A percentile compares a stretch with the other conserved stretches of the same genome.
phyloP scores from a whole-genome alignment of 1,140 invertebrate genomes.

The Battus philenor region DNA sequence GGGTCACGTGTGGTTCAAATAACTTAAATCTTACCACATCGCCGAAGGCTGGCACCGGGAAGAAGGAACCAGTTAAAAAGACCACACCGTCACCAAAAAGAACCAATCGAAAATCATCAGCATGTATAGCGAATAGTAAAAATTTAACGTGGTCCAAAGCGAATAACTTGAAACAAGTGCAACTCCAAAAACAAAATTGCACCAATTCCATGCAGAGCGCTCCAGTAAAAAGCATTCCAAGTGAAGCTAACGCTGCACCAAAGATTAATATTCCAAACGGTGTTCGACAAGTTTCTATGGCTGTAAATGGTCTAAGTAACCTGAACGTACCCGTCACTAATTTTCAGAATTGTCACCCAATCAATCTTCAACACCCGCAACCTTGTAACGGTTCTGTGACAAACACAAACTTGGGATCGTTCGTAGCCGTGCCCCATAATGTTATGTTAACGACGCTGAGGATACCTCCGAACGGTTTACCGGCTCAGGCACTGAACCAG shows the following conservation, averaged over 20 bases:
- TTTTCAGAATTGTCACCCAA: slow-evolving; percentile 61
- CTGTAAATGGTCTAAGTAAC: slow-evolving; percentile 46
- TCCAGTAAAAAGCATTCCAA: slow-evolving; percentile 30
- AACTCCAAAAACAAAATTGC: slow-evolving; percentile 64
- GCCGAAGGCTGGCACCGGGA: slow-evolving; percentile 33
- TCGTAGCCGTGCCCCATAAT: slow-evolving; percentile 65
- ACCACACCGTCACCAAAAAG: slow-evolving; percentile 40
- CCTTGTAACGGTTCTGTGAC: slow-evolving; percentile 53
- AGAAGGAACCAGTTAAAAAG: slow-evolving; percentile 52
- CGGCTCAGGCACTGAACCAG: slow-evolving; percentile 51
- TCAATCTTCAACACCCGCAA: slow-evolving; percentile 48
- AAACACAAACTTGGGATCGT: slow-evolving; percentile 56
- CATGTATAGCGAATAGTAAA: slow-evolving; percentile 69
- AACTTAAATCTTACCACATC: slow-evolving; percentile 50
- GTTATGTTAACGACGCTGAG: slow-evolving; percentile 73
- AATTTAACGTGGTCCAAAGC: slow-evolving; percentile 70
- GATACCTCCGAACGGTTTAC: slow-evolving; percentile 68
- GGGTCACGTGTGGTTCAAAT: slow-evolving; percentile 62
- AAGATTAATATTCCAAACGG: slow-evolving; percentile 64
- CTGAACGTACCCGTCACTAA: slow-evolving; percentile 59
- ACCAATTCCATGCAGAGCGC: slow-evolving; percentile 40
- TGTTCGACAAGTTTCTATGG: slow-evolving; percentile 58
- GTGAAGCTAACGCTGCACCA: slow-evolving; percentile 44
- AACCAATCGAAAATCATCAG: slow-evolving; percentile 66
- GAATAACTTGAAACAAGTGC: slow-evolving; percentile 66